These are phyloP conservation scores for Enteromius anoplus DNA, from an alignment of 2,797 vertebrate genomes.

Conservation along the genomic window DNA sequence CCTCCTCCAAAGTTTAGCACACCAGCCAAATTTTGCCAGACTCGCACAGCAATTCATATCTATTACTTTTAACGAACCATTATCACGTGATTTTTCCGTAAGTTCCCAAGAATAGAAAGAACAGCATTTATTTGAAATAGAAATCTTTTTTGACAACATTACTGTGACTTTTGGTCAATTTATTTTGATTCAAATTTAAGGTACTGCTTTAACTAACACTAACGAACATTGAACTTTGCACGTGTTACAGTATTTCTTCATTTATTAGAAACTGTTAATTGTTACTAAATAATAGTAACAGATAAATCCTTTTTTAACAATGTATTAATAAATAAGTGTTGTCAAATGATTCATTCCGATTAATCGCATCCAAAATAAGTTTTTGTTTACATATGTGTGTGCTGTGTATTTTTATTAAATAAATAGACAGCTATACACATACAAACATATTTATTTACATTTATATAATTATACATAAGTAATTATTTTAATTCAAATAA, in stretches of 20 bases:
- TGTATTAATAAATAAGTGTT: too few relatives aligned
- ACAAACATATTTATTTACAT: too few relatives aligned
- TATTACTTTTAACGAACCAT: not conserved
- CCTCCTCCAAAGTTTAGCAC: conserved; percentile 61
- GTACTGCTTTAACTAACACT: not conserved
- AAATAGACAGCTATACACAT: too few relatives aligned
- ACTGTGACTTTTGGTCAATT: not conserved
- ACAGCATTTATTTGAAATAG: not conserved
- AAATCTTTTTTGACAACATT: not conserved
- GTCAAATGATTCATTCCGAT: too few relatives aligned
- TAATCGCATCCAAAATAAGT: too few relatives aligned
- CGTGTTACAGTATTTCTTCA: not conserved
- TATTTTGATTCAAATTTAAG: too few relatives aligned
- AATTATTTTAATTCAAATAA: too few relatives aligned
- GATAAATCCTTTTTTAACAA: too few relatives aligned
- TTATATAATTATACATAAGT: too few relatives aligned
- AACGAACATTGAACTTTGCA: not conserved
- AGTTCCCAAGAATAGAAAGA: not conserved
- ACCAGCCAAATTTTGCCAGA: conserved; percentile 18
- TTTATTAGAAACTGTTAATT: not conserved
- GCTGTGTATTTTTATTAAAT: too few relatives aligned
- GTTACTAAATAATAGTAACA: not conserved
- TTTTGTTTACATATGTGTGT: too few relatives aligned
- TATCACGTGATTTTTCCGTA: not conserved
- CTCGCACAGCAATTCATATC: conserved; percentile 13